Evolutionary conservation across 2,888 invertebrate genomes (phyloP), one percentile per base, ranked within the genome.

Genomic region (Hyposoter didymator): DNA sequence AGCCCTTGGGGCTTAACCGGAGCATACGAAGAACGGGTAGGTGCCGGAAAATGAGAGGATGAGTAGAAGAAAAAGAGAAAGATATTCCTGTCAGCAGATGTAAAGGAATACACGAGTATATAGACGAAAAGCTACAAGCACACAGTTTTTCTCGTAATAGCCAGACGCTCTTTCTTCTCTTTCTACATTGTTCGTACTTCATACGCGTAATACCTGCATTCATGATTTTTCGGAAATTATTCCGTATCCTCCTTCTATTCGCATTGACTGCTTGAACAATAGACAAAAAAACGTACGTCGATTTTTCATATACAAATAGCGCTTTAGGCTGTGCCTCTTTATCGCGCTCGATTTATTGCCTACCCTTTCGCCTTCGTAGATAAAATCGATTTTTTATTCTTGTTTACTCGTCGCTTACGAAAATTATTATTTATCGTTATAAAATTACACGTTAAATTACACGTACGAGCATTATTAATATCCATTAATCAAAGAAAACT

Each of bases 401-500:
- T 67, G 82, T 87, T 89, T 87, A 80, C 67, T 59, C 52, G 83
- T 83, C 73, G 55, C 66, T 69, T 83, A 80, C 66, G 69, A 90
- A 90, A 88, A 90, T 88, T 82, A 88, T 89, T 86, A 91, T 91
- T 90, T 90, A 90, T 90, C 89, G 88, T 84, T 66, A 84, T 83
- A 84, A 88, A 49, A 49, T 72, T 72, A 52, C 35, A 72, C 62
- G 45, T 45, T 62, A 64, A 47, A 64, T 75, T 62, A 28, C 62
- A 62, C 62, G 88, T 88, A 87, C 86, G 81, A 79, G 85, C 85
- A 89, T 90, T 91, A 90, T 91, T 91, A 91, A 92, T 90, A 89
- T 89, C 89, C 90, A 92, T 92, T 92, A 91, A 91, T 91, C 91
- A 91, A 88, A 80, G 64, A 66, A 72, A 28, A 81, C 49, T 45